Percentiles rank a stretch among this genome's conserved stretches.
Conservation (phyloP, 2,113 vertebrate genomes). For the Puma concolor region DNA sequence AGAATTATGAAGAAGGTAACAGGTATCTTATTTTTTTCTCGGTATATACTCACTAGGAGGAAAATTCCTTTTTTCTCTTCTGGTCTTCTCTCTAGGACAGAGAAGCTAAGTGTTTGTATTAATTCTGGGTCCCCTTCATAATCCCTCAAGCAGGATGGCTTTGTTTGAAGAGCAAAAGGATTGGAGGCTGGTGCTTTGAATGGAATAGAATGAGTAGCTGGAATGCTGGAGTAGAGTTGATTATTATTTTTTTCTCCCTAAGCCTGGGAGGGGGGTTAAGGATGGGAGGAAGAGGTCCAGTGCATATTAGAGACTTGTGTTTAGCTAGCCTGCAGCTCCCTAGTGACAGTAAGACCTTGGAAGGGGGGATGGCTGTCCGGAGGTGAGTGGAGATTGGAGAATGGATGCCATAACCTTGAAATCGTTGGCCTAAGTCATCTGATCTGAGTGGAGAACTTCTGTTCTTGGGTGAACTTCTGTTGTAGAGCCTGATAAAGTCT, state of each 20-base stretch:
- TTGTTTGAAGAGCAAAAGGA: background rate
- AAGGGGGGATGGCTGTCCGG: background rate
- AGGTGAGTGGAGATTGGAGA: background rate
- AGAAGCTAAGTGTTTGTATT: slow-evolving; percentile 37
- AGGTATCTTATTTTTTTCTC: background rate
- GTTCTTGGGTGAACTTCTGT: background rate
- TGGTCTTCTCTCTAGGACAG: background rate
- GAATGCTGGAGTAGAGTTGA: background rate
- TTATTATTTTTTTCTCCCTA: background rate
- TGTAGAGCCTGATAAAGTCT: background rate
- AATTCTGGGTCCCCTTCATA: background rate
- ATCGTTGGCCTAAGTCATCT: background rate
- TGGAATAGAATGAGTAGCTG: background rate
- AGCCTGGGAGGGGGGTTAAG: background rate
- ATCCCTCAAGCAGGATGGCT: background rate
- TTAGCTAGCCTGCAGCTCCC: background rate
- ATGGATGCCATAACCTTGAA: background rate
- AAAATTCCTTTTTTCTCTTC: background rate
- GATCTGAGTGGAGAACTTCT: background rate
- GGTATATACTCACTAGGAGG: background rate
- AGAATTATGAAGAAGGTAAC: background rate
- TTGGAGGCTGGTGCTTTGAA: background rate
- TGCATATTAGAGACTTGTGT: background rate
- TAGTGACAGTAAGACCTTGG: background rate
- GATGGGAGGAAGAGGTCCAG: background rate